Conservation (phyloP, 1,140 invertebrate species). For the Euura saliciscinereae region DNA sequence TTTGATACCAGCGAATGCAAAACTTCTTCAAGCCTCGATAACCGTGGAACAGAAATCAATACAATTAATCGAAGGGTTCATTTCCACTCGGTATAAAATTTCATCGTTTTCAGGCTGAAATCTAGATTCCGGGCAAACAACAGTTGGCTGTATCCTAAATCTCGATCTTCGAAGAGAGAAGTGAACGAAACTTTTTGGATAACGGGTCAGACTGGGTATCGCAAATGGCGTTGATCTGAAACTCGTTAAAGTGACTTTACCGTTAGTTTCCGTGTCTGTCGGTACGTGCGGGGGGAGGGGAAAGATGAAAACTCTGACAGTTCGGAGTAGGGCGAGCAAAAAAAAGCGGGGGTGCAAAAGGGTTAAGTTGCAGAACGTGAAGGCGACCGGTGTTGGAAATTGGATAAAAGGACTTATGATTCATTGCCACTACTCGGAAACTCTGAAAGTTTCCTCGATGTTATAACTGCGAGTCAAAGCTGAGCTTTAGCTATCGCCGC, state of each 20-base stretch:
- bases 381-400: constrained; percentile 1
- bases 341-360: not conserved
- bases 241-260: not conserved
- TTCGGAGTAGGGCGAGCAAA: not conserved
- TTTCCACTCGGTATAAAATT: no score
- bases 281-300: not conserved
- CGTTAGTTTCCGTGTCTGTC: no score
- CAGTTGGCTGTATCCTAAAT: no score
- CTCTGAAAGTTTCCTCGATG: not conserved
- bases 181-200: no score
- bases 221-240: not conserved
- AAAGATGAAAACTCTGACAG: not conserved
- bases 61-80: not conserved
- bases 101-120: no score
- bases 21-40: not conserved
- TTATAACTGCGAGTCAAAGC: not conserved
- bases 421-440: not conserved
- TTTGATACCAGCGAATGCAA: not conserved
- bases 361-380: not conserved
- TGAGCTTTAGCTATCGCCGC: not conserved
- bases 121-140: no score
- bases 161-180: no score
- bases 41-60: not conserved
- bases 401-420: constrained; percentile 7
- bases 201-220: not conserved